Base-by-base conservation (phyloP, 2,113 vertebrate species). In the Melanotaenia duboulayi region DNA sequence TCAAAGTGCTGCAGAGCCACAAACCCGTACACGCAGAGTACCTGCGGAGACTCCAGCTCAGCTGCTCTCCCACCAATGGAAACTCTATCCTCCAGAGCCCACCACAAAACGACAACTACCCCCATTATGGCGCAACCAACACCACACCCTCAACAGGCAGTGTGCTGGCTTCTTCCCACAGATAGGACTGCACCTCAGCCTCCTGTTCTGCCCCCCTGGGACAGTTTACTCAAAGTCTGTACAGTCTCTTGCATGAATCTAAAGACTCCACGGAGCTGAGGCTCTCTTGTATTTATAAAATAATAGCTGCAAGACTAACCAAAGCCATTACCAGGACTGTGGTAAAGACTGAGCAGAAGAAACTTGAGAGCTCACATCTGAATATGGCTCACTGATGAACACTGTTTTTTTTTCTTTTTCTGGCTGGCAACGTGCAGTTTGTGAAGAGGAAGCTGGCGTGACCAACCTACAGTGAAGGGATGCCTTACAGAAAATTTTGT, bases 21-120 rank as follows among this genome's bases (percentile, higher is more conserved):
- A 99, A 99, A 88, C 97, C 97, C 0, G 96, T 99, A 78, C 97
- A 99, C 60, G 97, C 97, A 0, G 97, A 98, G 0, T 99, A 99
- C 85, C 95, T 99, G 71, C 94, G 96, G 84, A 94, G 95, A 22
- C 91, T 98, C 85, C 95, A 96, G 92, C 96, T 97, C 93, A 97
- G 92, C 89, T 97, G 94, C 78, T 94, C 96, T 19, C 91, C 96
- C 35, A 95, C 95, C 92, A 98, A 99, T 0, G 97, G 97, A 70
- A 98, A 97, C 90, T 95, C 96, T 2, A 91, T 97, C 4, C 94
- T 97, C 86, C 93, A 91, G 46, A 83, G 90, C 49, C 86, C 89
- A 0, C 81, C 89, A 0, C 69, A 93, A 4, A 94, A 92, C 50
- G 93, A 94, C 83, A 93, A 92, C 85, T 90, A 92, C 76, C 90